Conservation (phyloP, 2,888 invertebrate species). For the Euplagia quadripunctaria region DNA sequence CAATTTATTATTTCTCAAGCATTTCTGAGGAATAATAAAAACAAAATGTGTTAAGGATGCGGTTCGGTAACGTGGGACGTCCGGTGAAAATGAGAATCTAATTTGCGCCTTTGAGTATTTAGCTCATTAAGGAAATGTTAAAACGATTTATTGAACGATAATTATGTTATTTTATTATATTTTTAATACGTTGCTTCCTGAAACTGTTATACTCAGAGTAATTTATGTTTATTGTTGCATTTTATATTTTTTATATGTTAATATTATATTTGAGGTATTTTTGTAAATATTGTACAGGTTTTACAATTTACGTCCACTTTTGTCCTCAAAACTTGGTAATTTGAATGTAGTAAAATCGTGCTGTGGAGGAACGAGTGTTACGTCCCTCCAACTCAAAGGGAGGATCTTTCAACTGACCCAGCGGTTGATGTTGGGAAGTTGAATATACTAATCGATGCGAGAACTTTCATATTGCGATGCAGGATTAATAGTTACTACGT, state of each 20-base stretch:
- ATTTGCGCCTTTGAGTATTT: slow-evolving; percentile 23
- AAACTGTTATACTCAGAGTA: neutral
- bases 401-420: no score
- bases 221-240: neutral
- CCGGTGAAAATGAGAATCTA: slow-evolving; percentile 15
- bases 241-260: neutral
- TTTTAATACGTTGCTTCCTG: slow-evolving; percentile 28
- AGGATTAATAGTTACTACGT: no score
- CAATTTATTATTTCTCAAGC: no score
- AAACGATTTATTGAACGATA: slow-evolving; percentile 20
- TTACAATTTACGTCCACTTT: neutral
- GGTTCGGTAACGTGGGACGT: slow-evolving; percentile 14
- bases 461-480: no score
- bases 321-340: neutral
- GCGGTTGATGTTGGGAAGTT: no score
- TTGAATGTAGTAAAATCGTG: neutral
- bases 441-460: no score
- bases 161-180: slow-evolving; percentile 29
- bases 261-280: neutral
- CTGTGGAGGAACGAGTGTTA: no score
- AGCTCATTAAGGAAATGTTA: slow-evolving; percentile 19
- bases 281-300: neutral
- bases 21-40: neutral
- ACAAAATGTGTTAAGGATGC: slow-evolving; percentile 3
- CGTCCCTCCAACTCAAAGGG: no score